Base-by-base conservation (phyloP, 2,888 invertebrate species). In the Schrankia costaestrigalis region DNA sequence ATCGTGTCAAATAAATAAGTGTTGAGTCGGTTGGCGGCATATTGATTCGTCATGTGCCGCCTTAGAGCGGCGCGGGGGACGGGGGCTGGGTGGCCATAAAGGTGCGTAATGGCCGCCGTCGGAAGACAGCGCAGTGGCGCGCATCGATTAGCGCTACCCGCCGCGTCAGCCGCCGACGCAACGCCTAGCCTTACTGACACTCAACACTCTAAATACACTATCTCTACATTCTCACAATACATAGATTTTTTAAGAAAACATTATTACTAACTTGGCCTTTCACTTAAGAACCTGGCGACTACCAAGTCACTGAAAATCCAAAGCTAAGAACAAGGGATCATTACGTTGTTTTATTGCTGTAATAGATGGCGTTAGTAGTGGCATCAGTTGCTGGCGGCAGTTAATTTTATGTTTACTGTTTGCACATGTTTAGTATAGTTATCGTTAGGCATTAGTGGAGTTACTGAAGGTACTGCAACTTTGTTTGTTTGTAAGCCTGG, bases 81-180 rank as follows among this genome's bases (percentile, higher is more conserved):
- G 68, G 70, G 67, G 69, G 64, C 66, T 63, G 75, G 81, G 78
- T 78, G 83, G 89, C 91, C 90, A 92, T 92, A 92, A 92, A 92
- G 91, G 91, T 92, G 92, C 92, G 92, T 92, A 92, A 92, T 91
- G 91, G 91, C 89, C 89, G 90, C 86, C 79, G 85, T 86, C 89
- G 90, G 90, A 91, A 91, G 90, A 89, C 89, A 89, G 89, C 90
- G 91, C 89, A 91, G 90, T 90, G 82, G 75, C 83, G 90, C 90
- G 91, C 91, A 91, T 91, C 91, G 91, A 91, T 91, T 91, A 91
- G 91, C 77, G 86, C 86, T 83, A 88, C 85, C 82, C 88, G 87
- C 84, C 87, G 84, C 75, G 74, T 74, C 82, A 78, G 84, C 82
- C 78, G 75, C 76, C 82, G 80, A 83, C 83, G 85, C 86, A 80